Conservation (phyloP, 1,140 invertebrate genomes). For the Atta cephalotes region DNA sequence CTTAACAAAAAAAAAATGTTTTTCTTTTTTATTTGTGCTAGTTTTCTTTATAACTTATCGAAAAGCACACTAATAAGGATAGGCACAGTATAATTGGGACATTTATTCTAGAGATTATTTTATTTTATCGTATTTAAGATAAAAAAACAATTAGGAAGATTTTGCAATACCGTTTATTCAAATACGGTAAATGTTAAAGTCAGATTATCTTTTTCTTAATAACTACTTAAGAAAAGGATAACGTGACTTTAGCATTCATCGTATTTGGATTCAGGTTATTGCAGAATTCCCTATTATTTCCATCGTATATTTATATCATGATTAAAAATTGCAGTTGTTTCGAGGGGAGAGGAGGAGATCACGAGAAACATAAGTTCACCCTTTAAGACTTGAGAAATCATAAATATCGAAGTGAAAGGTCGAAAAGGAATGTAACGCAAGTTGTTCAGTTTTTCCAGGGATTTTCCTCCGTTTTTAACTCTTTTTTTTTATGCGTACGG, state of each 20-base stretch:
- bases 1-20: no score
- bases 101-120: neutral
- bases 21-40: no score
- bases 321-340: neutral
- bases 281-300: neutral
- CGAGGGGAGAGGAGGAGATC: neutral
- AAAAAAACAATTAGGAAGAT: no score
- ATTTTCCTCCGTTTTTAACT: constrained; percentile 71
- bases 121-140: neutral
- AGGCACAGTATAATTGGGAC: no score
- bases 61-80: no score
- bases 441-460: constrained; percentile 57
- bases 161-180: no score
- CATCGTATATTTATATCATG: neutral
- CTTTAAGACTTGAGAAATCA: neutral
- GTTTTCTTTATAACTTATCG: no score
- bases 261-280: no score
- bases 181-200: no score
- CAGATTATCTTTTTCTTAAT: no score
- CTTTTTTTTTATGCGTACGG: constrained; percentile 68
- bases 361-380: neutral
- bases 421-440: constrained; percentile 31
- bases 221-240: no score
- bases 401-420: constrained; percentile 12
- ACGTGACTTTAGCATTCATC: no score